Evolutionary conservation across 2,888 invertebrate genomes (phyloP).

Genomic region (Abscondita cerata): DNA sequence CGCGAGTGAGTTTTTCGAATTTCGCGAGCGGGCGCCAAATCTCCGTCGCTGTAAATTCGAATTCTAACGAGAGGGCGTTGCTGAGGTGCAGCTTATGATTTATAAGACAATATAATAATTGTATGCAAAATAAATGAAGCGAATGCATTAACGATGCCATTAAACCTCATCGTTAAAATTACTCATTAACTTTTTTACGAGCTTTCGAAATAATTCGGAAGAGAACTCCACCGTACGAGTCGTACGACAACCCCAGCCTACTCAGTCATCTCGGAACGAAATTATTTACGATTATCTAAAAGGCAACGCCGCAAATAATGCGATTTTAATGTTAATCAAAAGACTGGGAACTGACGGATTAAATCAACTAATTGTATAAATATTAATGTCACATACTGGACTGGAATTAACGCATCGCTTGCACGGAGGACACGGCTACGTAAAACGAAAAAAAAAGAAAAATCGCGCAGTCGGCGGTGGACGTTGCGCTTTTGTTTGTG

Average conservation of each 20-base stretch:
- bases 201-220: conserved; percentile 19
- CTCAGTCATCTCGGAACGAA: conserved; percentile 1
- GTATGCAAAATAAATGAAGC: conserved; percentile 52
- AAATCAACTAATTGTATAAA: conserved; percentile 40
- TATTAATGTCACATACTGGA: conserved; percentile 37
- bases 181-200: conserved; percentile 55
- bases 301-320: conserved; percentile 31
- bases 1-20: conserved; percentile 25
- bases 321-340: conserved; percentile 33
- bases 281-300: conserved; percentile 32
- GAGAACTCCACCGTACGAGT: neutral
- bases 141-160: conserved; percentile 55
- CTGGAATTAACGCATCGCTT: conserved; percentile 38
- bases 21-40: neutral
- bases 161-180: conserved; percentile 56
- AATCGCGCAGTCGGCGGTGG: neutral
- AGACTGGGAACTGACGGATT: conserved; percentile 37
- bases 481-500: neutral
- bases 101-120: conserved; percentile 48
- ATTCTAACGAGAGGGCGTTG: conserved; percentile 31
- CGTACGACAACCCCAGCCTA: no score
- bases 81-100: conserved; percentile 42
- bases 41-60: conserved; percentile 12
- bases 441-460: conserved; percentile 21
- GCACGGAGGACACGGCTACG: conserved; percentile 25